Evolutionary conservation across 2,797 vertebrate genomes (phyloP).

Genomic region (Alosa sapidissima): DNA sequence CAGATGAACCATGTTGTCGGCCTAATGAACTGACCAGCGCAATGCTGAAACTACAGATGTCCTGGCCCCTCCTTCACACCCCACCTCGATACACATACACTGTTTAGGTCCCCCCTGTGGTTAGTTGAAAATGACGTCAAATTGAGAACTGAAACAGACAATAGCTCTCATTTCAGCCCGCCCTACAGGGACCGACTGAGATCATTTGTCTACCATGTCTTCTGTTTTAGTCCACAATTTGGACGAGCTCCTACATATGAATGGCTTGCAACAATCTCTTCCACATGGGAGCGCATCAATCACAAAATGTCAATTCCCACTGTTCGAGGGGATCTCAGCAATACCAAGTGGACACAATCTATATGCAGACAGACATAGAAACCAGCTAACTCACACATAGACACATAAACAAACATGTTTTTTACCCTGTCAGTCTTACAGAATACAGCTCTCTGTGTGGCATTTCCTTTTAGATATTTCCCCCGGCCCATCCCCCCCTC

Average conservation of each 20-base stretch:
- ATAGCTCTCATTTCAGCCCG: background rate
- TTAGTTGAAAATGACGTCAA: background rate
- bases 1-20: background rate
- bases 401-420: constrained; percentile 13
- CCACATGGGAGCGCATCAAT: background rate
- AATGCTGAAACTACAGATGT: constrained; percentile 29
- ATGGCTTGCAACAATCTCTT: background rate
- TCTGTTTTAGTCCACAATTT: background rate
- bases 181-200: background rate
- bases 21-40: background rate
- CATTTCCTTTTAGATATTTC: background rate
- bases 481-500: background rate
- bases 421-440: background rate
- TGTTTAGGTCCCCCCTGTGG: background rate
- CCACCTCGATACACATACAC: background rate
- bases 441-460: background rate
- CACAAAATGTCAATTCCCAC: background rate
- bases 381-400: background rate
- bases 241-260: constrained; percentile 2
- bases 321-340: constrained; percentile 8
- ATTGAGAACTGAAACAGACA: background rate
- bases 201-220: background rate
- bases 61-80: background rate
- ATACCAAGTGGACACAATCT: background rate
- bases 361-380: background rate